A percentile compares a stretch with the other conserved stretches of the same genome.
These are phyloP conservation scores for Arenicola marina DNA, from an alignment of 2,888 invertebrate genomes.

Conservation along the genomic window DNA sequence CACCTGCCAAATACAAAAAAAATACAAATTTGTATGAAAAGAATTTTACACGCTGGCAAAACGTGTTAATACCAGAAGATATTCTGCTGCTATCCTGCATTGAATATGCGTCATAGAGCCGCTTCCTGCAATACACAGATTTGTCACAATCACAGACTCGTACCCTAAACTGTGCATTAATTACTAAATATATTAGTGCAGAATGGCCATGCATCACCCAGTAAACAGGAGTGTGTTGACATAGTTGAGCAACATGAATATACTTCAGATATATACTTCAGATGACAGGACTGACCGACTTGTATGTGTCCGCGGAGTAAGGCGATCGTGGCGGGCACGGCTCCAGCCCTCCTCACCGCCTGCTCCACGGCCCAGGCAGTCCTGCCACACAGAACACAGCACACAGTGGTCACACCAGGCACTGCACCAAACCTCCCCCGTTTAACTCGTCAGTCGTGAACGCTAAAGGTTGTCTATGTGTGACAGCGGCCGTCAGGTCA, in stretches of 20 bases:
- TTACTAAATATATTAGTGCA: too few species aligned
- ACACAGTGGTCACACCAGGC: not conserved
- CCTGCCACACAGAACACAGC: conserved; percentile 44
- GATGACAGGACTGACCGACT: conserved; percentile 69
- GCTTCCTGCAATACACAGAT: too few species aligned
- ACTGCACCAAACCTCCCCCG: not conserved
- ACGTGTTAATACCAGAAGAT: not conserved
- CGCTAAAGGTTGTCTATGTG: too few species aligned
- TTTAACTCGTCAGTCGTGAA: too few species aligned
- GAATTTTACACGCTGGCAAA: not conserved
- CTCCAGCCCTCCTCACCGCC: conserved; percentile 73
- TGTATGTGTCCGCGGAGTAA: conserved; percentile 81
- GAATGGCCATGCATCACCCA: not conserved
- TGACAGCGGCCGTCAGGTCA: too few species aligned
- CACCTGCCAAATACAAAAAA: not conserved
- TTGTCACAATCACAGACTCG: too few species aligned
- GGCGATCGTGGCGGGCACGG: conserved; percentile 89
- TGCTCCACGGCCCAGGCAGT: conserved; percentile 83
- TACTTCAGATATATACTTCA: not conserved
- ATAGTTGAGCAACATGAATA: too few species aligned
- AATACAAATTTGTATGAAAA: not conserved
- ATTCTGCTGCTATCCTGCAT: too few species aligned
- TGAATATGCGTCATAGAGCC: too few species aligned
- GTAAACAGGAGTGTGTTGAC: too few species aligned
- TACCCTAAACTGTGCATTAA: too few species aligned